Conservation (phyloP, 64 coral and sea anemone genomes). For the Montipora efflorescens region DNA sequence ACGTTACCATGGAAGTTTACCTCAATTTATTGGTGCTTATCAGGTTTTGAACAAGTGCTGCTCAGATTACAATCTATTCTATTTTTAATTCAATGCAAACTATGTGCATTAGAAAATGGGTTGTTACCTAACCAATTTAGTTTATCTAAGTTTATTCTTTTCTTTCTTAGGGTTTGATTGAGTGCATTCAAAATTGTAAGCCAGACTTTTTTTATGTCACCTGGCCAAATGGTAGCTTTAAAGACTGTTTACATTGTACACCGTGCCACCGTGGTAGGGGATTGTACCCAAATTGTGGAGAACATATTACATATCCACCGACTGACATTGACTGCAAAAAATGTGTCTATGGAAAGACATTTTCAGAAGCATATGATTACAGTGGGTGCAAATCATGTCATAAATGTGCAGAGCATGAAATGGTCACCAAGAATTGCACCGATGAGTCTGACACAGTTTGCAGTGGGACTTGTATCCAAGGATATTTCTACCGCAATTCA, state of each 20-base stretch:
- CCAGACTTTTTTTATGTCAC: too few species aligned
- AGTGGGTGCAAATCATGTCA: background rate
- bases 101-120: too few species aligned
- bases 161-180: too few species aligned
- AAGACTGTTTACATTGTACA: background rate
- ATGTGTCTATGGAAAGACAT: background rate
- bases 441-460: background rate
- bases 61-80: too few species aligned
- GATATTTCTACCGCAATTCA: background rate
- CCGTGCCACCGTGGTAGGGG: background rate
- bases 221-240: too few species aligned
- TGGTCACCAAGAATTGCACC: background rate
- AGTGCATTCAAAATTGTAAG: too few species aligned
- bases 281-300: background rate
- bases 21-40: too few species aligned
- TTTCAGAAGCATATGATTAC: background rate
- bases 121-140: too few species aligned
- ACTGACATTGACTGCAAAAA: background rate
- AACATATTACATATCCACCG: background rate
- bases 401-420: background rate
- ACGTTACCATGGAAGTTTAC: too few species aligned
- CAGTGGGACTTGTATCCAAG: background rate
- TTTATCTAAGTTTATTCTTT: too few species aligned
- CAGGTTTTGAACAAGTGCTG: too few species aligned
- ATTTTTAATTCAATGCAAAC: too few species aligned